These are phyloP conservation scores for Calephelis virginiensis DNA, from an alignment of 1,140 invertebrate species.

Conservation along the genomic window DNA sequence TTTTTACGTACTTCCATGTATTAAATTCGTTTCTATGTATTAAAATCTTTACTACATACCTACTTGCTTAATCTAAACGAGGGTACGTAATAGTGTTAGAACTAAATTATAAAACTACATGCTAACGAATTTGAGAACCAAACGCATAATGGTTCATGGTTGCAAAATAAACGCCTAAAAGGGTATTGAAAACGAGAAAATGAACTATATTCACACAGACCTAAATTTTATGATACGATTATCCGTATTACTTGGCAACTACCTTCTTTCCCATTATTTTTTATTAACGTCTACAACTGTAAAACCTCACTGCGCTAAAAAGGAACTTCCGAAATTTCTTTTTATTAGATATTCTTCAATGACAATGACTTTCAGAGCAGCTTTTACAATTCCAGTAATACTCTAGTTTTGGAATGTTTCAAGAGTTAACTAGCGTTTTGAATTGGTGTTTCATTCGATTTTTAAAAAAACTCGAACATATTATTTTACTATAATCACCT, in stretches of 20 bases:
- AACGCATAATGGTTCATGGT: not conserved
- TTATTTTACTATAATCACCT: too few relatives aligned
- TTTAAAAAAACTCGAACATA: too few relatives aligned
- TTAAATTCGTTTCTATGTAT: too few relatives aligned
- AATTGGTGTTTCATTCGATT: not conserved
- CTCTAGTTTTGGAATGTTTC: slow-evolving; percentile 2
- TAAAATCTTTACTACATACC: too few relatives aligned
- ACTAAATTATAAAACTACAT: too few relatives aligned
- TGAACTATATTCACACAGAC: slow-evolving; percentile 20
- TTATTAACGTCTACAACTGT: slow-evolving; percentile 20
- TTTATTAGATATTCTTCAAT: slow-evolving; percentile 13
- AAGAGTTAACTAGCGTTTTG: not conserved
- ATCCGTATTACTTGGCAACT: slow-evolving; percentile 21
- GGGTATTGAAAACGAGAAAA: slow-evolving; percentile 7
- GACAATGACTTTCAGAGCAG: slow-evolving; percentile 5
- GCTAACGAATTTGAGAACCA: not conserved
- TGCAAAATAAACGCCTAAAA: slow-evolving; percentile 8
- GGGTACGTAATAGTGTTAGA: too few relatives aligned
- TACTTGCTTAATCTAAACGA: too few relatives aligned
- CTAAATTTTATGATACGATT: slow-evolving; percentile 9
- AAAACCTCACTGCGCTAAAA: slow-evolving; percentile 20
- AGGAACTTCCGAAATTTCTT: slow-evolving; percentile 16
- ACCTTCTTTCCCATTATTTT: slow-evolving; percentile 22
- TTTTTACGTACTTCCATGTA: too few relatives aligned
- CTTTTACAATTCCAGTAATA: not conserved